A percentile compares a stretch with the other conserved stretches of the same genome.
Conservation (phyloP, 2,797 vertebrate genomes). For the Enteromius treurensis region DNA sequence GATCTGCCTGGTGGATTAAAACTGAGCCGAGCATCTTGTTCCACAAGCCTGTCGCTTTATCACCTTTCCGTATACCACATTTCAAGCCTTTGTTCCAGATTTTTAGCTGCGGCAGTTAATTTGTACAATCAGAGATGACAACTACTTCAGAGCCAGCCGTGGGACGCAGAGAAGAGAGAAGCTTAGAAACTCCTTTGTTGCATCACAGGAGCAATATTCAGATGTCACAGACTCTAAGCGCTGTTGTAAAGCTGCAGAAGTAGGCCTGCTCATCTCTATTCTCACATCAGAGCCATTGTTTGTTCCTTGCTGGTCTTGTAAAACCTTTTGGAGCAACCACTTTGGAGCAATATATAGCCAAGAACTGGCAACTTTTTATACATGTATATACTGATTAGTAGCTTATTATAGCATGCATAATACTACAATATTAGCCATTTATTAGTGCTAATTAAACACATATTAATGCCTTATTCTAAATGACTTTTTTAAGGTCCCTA, state of each 20-base stretch:
- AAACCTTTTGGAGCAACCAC: not conserved
- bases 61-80: constrained; percentile 49
- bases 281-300: not conserved
- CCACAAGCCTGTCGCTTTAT: constrained; percentile 52
- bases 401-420: too few species aligned
- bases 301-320: not conserved
- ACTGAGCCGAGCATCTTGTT: constrained; percentile 48
- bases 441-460: too few species aligned
- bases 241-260: constrained; percentile 9
- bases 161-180: constrained; percentile 12
- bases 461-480: too few species aligned
- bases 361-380: not conserved
- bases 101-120: constrained; percentile 49
- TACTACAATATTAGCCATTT: too few species aligned
- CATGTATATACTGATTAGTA: too few species aligned
- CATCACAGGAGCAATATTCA: constrained; percentile 5
- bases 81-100: constrained; percentile 49
- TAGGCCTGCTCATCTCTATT: constrained; percentile 1
- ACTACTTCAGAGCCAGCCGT: constrained; percentile 42
- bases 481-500: too few species aligned
- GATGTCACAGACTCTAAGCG: constrained; percentile 3
- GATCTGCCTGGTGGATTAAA: constrained; percentile 55
- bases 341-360: not conserved
- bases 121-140: constrained; percentile 54
- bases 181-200: constrained; percentile 23